phyloP scores from a whole-genome alignment of 1,140 invertebrate genomes.

The Spodoptera litura region DNA sequence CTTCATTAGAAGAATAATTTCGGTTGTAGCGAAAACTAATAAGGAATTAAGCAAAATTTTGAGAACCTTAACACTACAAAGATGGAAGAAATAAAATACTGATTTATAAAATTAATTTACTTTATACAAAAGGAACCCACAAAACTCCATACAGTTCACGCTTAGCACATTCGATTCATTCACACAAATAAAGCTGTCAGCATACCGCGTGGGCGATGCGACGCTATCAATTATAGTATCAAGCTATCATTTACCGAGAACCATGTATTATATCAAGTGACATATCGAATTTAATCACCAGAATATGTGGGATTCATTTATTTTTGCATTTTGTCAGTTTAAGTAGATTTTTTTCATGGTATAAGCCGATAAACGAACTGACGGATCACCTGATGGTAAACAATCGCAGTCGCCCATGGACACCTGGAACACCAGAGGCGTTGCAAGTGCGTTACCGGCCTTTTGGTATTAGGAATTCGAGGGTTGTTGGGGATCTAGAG shows the following conservation, averaged over 20 bases:
- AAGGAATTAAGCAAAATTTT: neutral
- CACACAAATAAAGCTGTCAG: neutral
- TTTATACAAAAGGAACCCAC: neutral
- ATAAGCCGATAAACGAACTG: too few relatives aligned
- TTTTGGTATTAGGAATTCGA: too few relatives aligned
- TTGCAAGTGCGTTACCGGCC: too few relatives aligned
- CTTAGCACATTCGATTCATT: constrained; percentile 6
- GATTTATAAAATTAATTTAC: too few relatives aligned
- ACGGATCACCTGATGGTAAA: too few relatives aligned
- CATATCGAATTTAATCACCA: neutral
- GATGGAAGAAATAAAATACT: too few relatives aligned
- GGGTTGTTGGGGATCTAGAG: too few relatives aligned
- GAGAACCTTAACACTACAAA: neutral
- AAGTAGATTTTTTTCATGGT: too few relatives aligned
- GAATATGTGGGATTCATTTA: neutral
- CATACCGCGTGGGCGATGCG: constrained; percentile 13
- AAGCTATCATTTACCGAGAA: neutral
- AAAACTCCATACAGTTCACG: neutral
- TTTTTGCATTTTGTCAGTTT: neutral
- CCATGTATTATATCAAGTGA: neutral
- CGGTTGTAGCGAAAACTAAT: too few relatives aligned
- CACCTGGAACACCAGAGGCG: too few relatives aligned
- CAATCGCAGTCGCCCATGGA: too few relatives aligned
- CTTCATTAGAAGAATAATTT: too few relatives aligned
- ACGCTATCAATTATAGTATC: constrained; percentile 26